A percentile compares a stretch with the other conserved stretches of the same genome.
These are phyloP conservation scores for Actinopyga echinites DNA, from an alignment of 53 echinoderm and acorn worm genomes.

Conservation along the genomic window DNA sequence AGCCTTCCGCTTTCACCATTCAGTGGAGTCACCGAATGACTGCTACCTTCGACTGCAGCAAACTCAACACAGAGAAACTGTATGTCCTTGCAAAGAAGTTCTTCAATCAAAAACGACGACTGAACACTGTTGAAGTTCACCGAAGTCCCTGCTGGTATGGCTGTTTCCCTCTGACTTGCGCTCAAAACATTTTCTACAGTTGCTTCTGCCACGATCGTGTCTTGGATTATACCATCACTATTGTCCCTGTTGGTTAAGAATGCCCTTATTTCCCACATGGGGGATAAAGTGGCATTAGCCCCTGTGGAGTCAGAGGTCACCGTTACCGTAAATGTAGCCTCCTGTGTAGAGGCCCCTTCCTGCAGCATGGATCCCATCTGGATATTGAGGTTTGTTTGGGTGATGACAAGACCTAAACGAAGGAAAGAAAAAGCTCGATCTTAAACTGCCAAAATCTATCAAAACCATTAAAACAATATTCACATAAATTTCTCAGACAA, in stretches of 20 bases:
- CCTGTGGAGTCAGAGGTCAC: conserved; percentile 43
- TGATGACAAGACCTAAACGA: background rate
- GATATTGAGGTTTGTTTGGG: background rate
- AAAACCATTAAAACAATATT: no score
- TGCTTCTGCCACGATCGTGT: background rate
- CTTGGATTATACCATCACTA: background rate
- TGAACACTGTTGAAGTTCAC: background rate
- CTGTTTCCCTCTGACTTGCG: background rate
- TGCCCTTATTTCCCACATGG: background rate
- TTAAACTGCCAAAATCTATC: no score
- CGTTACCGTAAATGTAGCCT: conserved; percentile 11
- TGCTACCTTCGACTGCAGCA: background rate
- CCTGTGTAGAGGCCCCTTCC: conserved; percentile 8
- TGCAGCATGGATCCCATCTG: background rate
- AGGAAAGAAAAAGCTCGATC: background rate
- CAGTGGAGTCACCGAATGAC: background rate
- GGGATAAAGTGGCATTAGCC: conserved; percentile 39
- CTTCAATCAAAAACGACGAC: background rate
- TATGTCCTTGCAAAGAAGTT: background rate
- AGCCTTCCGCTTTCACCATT: background rate
- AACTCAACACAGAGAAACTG: conserved; percentile 30
- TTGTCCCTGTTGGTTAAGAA: conserved; percentile 16
- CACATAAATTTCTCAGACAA: no score
- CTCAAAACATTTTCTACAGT: background rate
- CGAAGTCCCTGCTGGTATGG: background rate